A percentile compares a stretch with the other conserved stretches of the same genome.
These are phyloP conservation scores for Phlogophora meticulosa DNA, from an alignment of 2,888 invertebrate genomes.

Conservation along the genomic window DNA sequence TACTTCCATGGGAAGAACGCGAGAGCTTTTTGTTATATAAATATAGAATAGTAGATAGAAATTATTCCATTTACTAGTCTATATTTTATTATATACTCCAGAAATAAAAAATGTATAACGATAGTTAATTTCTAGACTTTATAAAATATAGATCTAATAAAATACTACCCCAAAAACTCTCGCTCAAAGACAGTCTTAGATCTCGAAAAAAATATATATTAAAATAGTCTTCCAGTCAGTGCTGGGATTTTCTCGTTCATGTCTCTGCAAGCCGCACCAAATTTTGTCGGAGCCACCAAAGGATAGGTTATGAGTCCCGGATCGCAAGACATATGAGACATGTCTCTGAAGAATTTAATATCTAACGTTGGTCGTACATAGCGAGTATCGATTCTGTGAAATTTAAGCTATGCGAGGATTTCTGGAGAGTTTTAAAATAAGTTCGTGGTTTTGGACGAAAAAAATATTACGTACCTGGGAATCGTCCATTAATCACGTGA, in stretches of 20 bases:
- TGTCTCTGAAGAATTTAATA: conserved; percentile 71
- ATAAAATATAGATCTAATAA: not conserved
- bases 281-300: conserved; percentile 46
- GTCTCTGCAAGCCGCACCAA: conserved; percentile 46
- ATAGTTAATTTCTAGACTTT: too few relatives aligned
- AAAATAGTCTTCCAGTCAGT: conserved; percentile 10
- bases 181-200: not conserved
- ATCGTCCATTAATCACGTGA: too few relatives aligned
- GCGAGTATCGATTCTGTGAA: conserved; percentile 52
- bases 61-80: too few relatives aligned
- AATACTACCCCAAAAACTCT: too few relatives aligned
- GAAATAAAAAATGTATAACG: too few relatives aligned
- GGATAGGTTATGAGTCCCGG: conserved; percentile 48
- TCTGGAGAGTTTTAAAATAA: conserved; percentile 16
- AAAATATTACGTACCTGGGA: too few relatives aligned
- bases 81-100: too few relatives aligned
- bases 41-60: too few relatives aligned
- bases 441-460: not conserved
- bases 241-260: conserved; percentile 16
- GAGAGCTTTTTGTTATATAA: too few relatives aligned
- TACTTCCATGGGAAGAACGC: too few relatives aligned
- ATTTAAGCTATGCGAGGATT: conserved; percentile 2
- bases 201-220: not conserved
- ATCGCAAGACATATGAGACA: conserved; percentile 58
- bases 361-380: conserved; percentile 56